phyloP scores from a whole-genome alignment of 2,888 invertebrate genomes.

The Acleris sparsana region DNA sequence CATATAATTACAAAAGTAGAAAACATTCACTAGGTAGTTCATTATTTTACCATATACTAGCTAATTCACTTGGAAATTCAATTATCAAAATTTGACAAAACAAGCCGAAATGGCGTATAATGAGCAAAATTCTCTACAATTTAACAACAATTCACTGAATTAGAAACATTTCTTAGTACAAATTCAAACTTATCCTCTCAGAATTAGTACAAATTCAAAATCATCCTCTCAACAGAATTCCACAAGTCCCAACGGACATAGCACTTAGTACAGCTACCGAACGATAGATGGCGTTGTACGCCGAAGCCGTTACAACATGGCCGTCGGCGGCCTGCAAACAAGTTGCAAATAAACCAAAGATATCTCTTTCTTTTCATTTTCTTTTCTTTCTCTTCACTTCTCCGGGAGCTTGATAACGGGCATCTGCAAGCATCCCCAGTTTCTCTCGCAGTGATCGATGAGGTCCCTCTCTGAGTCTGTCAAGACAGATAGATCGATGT shows the following conservation, averaged over 20 bases:
- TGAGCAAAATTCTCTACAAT: constrained; percentile 23
- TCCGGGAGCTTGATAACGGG: constrained; percentile 87
- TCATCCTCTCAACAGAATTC: constrained; percentile 20
- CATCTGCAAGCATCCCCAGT: constrained; percentile 85
- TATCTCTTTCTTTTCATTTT: constrained; percentile 38
- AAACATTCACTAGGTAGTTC: constrained; percentile 28
- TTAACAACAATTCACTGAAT: constrained; percentile 13
- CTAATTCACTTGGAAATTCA: constrained; percentile 3
- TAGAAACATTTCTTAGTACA: not conserved
- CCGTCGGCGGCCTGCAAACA: constrained; percentile 38
- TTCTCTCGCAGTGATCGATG: constrained; percentile 87
- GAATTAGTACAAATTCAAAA: constrained; percentile 6
- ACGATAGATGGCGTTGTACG: constrained; percentile 65
- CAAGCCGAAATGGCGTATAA: constrained; percentile 32
- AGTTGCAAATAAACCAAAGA: constrained; percentile 25
- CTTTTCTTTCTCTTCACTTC: constrained; percentile 70
- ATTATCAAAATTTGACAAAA: constrained; percentile 8
- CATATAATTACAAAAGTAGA: constrained; percentile 38
- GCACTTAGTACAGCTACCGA: constrained; percentile 43
- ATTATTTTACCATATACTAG: constrained; percentile 17
- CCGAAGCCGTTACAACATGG: constrained; percentile 50
- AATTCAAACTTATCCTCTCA: constrained; percentile 17
- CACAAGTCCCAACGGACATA: constrained; percentile 18
- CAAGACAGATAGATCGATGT: constrained; percentile 73
- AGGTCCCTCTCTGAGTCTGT: constrained; percentile 85